These are phyloP conservation scores for Chaenodraco wilsoni DNA, from an alignment of 2,797 vertebrate genomes.

Conservation along the genomic window DNA sequence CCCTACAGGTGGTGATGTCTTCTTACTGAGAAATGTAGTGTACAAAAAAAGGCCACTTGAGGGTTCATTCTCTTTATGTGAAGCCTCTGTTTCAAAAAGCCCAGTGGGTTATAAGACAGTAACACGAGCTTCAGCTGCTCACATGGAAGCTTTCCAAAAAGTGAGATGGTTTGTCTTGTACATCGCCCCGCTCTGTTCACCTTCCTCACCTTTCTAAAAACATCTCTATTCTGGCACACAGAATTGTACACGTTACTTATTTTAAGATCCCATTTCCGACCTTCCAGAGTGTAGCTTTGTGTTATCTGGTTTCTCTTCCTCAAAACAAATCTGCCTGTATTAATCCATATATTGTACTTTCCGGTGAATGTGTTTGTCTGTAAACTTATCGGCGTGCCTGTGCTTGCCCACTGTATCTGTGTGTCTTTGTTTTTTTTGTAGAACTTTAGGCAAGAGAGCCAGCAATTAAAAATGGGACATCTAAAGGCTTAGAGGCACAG, in stretches of 20 bases:
- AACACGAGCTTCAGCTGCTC: slow-evolving; percentile 13
- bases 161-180: slow-evolving; percentile 15
- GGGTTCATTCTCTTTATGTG: slow-evolving; percentile 17
- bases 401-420: slow-evolving; percentile 36
- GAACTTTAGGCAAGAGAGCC: slow-evolving; percentile 59
- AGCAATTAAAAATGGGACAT: slow-evolving; percentile 79
- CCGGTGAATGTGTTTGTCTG: slow-evolving; percentile 7
- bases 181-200: background rate
- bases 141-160: slow-evolving; percentile 39
- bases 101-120: slow-evolving; percentile 5
- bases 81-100: slow-evolving; percentile 13
- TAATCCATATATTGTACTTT: background rate
- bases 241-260: background rate
- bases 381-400: slow-evolving; percentile 4
- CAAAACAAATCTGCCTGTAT: background rate
- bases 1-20: slow-evolving; percentile 21
- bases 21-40: background rate
- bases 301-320: background rate
- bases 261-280: slow-evolving; percentile 8
- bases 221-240: background rate
- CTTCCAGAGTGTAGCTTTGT: background rate
- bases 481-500: slow-evolving; percentile 76
- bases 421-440: slow-evolving; percentile 52
- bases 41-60: slow-evolving; percentile 6
- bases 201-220: slow-evolving; percentile 17